Conservation (phyloP, 1,140 invertebrate species). For the Drosophila ironensis region DNA sequence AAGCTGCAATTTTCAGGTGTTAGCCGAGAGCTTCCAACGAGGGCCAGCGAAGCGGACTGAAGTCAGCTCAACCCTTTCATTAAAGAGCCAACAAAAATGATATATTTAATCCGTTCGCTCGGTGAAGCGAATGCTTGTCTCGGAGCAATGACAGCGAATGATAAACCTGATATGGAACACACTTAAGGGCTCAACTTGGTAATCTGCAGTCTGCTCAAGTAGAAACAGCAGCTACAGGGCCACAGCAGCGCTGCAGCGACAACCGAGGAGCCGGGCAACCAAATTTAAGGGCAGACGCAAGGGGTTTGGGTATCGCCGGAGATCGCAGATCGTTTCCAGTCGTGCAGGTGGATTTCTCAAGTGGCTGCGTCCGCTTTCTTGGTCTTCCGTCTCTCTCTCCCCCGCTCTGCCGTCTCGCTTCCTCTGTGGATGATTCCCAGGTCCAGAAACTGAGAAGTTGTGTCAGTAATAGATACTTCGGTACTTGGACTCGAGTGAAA, state of each 20-base stretch:
- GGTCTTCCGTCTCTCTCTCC: neutral
- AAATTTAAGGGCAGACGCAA: conserved; percentile 53
- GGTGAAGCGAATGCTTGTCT: conserved; percentile 62
- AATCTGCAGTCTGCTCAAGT: conserved; percentile 75
- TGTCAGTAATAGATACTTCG: conserved; percentile 42
- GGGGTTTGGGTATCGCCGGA: conserved; percentile 18
- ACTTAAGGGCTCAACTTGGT: conserved; percentile 77
- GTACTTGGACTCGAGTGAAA: conserved; percentile 19
- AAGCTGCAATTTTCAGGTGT: conserved; percentile 73
- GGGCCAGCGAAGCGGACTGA: conserved; percentile 24
- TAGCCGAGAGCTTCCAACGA: conserved; percentile 36
- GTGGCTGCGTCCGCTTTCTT: conserved; percentile 74
- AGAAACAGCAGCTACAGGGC: conserved; percentile 59
- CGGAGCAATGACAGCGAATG: conserved; percentile 52
- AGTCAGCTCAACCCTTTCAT: conserved; percentile 67
- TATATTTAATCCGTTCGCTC: conserved; percentile 78
- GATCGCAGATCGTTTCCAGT: conserved; percentile 58
- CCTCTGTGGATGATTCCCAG: conserved; percentile 1
- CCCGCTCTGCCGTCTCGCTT: neutral
- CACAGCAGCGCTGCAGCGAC: neutral
- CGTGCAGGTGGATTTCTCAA: conserved; percentile 77
- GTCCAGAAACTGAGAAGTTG: conserved; percentile 19
- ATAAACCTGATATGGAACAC: conserved; percentile 79
- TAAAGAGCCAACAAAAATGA: conserved; percentile 69
- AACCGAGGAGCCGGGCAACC: conserved; percentile 36